Conservation (phyloP, 2,888 invertebrate genomes). For the Busseola fusca region DNA sequence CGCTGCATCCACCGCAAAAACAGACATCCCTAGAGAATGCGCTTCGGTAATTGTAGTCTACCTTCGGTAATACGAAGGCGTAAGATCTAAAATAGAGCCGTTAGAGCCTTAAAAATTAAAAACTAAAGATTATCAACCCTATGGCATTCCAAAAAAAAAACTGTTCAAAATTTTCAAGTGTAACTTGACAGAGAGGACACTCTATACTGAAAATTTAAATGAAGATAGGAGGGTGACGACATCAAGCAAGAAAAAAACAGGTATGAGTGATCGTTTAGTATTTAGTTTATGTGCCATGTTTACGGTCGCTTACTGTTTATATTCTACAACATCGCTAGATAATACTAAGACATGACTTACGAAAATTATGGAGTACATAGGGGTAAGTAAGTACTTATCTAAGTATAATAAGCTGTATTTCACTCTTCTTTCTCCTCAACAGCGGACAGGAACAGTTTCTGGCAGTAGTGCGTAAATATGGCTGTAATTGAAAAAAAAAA, state of each 20-base stretch:
- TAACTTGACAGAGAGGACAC: too few species aligned
- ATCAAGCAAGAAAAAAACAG: neutral
- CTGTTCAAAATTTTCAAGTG: too few species aligned
- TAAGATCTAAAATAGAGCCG: too few species aligned
- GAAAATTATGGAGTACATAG: neutral
- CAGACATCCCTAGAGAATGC: too few species aligned
- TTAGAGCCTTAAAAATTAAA: too few species aligned
- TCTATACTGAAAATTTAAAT: too few species aligned
- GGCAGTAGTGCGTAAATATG: slow-evolving; percentile 90
- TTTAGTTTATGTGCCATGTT: neutral
- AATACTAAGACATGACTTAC: slow-evolving; percentile 1
- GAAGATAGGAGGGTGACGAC: neutral
- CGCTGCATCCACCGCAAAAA: too few species aligned
- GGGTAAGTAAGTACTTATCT: slow-evolving; percentile 5
- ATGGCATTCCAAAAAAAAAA: too few species aligned
- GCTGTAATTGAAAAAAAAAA: slow-evolving; percentile 82
- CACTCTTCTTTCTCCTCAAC: slow-evolving; percentile 91
- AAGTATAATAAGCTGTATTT: neutral
- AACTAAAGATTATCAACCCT: too few species aligned
- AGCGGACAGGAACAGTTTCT: slow-evolving; percentile 93
- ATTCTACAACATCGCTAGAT: slow-evolving; percentile 22
- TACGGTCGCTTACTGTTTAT: neutral
- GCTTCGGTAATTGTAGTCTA: too few species aligned
- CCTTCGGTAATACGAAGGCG: too few species aligned
- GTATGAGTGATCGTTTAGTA: neutral